Base-by-base conservation (phyloP, 2,113 vertebrate genomes). In the Pungitius pungitius region DNA sequence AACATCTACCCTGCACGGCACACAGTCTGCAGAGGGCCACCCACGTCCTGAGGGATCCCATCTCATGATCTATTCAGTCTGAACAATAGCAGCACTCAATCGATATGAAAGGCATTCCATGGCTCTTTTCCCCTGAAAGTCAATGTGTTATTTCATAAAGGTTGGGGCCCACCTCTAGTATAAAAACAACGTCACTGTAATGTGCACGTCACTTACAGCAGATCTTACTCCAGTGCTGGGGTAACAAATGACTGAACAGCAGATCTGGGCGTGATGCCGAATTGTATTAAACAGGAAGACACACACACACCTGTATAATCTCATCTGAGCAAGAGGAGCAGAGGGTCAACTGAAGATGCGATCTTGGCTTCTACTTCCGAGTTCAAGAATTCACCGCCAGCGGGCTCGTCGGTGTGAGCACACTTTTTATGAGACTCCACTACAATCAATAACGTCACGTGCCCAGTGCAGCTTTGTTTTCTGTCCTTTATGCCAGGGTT, bases 361-460 rank as follows among this genome's bases (percentile, higher is more conserved):
- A 30, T 47, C 33, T 3, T 2, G 9, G 17, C 35, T 26, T 27
- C 24, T 7, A 6, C 6, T 1, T 30, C 7, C 24, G 17, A 18
- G 5, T 10, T 35, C 13, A 24, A 2, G 6, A 45, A 20, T 33
- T 22, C 47, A 64, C 22, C 22, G 51, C 51, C 7, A 8, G 14
- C 35, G 4, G 51, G 11, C 35, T 49, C 52, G 54, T 17, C 27
- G 3, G 64, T 45, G 14, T 27, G 15, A 69, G 4, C 47, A 24
- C 47, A 42, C 26, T 27, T 20, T 77, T 78, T 69, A 78, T 33
- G 39, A 12, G 17, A 42, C 27, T 27, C 8, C 69, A 47, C 37
- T 55, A 56, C n/a, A 40, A 62, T 57, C 57, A 54, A 62, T 67
- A 62, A 62, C 61, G 55, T 66, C 6, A 56, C 26, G 43, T 12